A percentile compares a stretch with the other conserved stretches of the same genome.
phyloP scores from a whole-genome alignment of 2,797 vertebrate species.

The Microctenopoma lineatum region DNA sequence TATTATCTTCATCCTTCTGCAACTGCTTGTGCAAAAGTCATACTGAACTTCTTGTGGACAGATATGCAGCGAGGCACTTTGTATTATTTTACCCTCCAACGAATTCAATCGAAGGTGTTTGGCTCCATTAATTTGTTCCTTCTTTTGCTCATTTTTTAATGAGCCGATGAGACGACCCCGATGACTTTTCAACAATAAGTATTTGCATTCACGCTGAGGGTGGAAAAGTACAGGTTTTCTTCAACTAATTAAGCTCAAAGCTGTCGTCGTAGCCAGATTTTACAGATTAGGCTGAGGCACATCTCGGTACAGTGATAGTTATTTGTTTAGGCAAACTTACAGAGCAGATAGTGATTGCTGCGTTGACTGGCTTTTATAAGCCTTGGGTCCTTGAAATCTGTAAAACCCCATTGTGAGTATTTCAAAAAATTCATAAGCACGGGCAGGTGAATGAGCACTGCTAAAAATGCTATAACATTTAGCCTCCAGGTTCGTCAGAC shows the following conservation, averaged over 20 bases:
- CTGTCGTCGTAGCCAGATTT: constrained; percentile 41
- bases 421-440: constrained; percentile 10
- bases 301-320: constrained; percentile 7
- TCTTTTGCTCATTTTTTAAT: constrained; percentile 66
- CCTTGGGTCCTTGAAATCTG: constrained; percentile 12
- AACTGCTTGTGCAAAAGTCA: background rate
- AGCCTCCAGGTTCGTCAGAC: constrained; percentile 19
- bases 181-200: constrained; percentile 64
- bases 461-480: constrained; percentile 40
- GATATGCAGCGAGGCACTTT: constrained; percentile 22
- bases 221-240: constrained; percentile 53
- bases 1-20: background rate
- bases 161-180: constrained; percentile 65
- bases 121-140: constrained; percentile 63
- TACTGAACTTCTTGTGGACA: constrained; percentile 33
- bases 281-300: constrained; percentile 34
- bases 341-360: constrained; percentile 33
- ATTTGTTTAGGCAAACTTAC: constrained; percentile 2
- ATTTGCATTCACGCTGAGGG: constrained; percentile 60
- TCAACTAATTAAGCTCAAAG: constrained; percentile 69
- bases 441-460: background rate
- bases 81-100: constrained; percentile 50
- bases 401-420: background rate
- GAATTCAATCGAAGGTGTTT: constrained; percentile 64
- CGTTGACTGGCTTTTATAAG: constrained; percentile 26